Percentiles rank a stretch among this genome's conserved stretches.
Evolutionary conservation across 2,797 vertebrate species (phyloP).

Genomic region (Morus bassanus): DNA sequence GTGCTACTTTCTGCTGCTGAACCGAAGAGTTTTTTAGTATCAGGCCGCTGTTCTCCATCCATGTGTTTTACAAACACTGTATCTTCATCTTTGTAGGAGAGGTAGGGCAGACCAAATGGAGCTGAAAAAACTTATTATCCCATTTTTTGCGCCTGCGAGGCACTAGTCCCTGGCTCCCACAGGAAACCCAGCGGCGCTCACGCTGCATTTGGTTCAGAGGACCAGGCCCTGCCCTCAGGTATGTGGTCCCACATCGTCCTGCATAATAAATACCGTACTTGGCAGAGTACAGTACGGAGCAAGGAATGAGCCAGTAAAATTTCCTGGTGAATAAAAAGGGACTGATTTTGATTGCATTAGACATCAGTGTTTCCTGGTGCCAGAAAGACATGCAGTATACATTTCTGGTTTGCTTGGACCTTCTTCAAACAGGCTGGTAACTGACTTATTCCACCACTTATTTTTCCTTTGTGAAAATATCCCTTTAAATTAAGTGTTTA

Average conservation of each 20-base stretch:
- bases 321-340: conserved; percentile 25
- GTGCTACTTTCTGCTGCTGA: neutral
- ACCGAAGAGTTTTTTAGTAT: neutral
- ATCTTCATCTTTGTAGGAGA: neutral
- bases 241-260: neutral
- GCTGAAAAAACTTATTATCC: neutral
- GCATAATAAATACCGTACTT: conserved; percentile 9
- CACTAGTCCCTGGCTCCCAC: neutral
- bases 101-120: neutral
- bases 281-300: neutral
- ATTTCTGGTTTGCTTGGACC: conserved; percentile 39
- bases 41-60: neutral
- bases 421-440: conserved; percentile 49
- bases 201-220: neutral
- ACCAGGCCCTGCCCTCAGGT: neutral
- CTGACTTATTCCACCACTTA: conserved; percentile 30
- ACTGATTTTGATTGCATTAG: conserved; percentile 40
- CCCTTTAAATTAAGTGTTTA: conserved; percentile 42
- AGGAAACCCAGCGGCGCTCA: neutral
- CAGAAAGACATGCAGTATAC: neutral
- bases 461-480: conserved; percentile 24
- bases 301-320: neutral
- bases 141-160: neutral
- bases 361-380: conserved; percentile 10
- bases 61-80: neutral